These are phyloP conservation scores for Baronia brevicornis DNA, from an alignment of 2,888 invertebrate species.

Conservation along the genomic window DNA sequence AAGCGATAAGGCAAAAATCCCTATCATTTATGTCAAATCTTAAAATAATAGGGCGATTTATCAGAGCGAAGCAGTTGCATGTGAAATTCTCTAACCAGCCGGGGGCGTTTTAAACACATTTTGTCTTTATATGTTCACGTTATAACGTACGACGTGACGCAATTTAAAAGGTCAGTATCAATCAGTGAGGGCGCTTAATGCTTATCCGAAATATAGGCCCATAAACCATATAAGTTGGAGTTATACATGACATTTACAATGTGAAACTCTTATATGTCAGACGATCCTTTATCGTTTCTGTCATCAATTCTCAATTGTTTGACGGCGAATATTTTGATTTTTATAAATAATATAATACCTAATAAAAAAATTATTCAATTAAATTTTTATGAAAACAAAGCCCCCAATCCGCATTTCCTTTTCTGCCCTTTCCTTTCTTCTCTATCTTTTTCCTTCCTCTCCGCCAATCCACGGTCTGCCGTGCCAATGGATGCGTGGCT, in stretches of 20 bases:
- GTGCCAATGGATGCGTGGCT: no score
- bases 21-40: constrained; percentile 57
- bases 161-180: constrained; percentile 17
- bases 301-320: constrained; percentile 3
- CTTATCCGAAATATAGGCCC: constrained; percentile 11
- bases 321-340: constrained; percentile 4
- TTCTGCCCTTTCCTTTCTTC: no score
- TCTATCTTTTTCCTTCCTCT: no score
- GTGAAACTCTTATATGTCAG: constrained; percentile 12
- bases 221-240: constrained; percentile 6
- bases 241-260: constrained; percentile 10
- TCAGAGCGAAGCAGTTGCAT: constrained; percentile 59
- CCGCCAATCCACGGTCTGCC: no score
- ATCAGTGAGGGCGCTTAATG: constrained; percentile 18
- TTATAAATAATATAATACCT: background rate
- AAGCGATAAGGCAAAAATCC: constrained; percentile 40
- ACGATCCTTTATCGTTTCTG: constrained; percentile 5
- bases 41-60: constrained; percentile 64
- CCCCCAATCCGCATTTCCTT: background rate
- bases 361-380: constrained; percentile 1
- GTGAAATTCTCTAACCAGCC: constrained; percentile 50
- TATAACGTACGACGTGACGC: constrained; percentile 11
- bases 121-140: no score
- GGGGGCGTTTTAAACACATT: constrained; percentile 51
- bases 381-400: no score